Conservation (phyloP, 2,888 invertebrate genomes). For the Eueremaeus valkanovi region DNA sequence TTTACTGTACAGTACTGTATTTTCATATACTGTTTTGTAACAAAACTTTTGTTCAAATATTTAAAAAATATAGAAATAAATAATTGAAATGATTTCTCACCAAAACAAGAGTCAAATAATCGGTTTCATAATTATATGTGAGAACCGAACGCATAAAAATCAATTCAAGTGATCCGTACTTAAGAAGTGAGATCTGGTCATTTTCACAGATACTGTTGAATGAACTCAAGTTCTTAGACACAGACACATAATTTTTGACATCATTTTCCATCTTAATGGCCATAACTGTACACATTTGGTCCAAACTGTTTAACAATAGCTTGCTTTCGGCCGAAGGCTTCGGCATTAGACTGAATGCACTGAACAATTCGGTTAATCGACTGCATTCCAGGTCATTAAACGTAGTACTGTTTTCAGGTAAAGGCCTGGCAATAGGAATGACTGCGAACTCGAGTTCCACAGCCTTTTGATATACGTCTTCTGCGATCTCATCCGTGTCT, state of each 20-base stretch:
- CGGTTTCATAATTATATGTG: conserved; percentile 61
- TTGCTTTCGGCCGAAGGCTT: not conserved
- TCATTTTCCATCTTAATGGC: not conserved
- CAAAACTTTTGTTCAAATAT: too few species aligned
- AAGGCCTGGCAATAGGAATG: not conserved
- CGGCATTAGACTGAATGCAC: not conserved
- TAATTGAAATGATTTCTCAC: too few species aligned
- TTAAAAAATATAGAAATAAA: too few species aligned
- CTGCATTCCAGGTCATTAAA: not conserved
- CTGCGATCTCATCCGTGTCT: not conserved
- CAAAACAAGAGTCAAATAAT: conserved; percentile 89
- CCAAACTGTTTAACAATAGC: too few species aligned
- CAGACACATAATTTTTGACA: not conserved
- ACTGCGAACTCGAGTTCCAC: not conserved
- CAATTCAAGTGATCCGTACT: not conserved
- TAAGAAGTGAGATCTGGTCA: conserved; percentile 7
- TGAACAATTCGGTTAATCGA: not conserved
- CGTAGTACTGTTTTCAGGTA: not conserved
- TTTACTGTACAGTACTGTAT: too few species aligned
- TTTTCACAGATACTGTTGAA: conserved; percentile 14
- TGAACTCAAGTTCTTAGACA: not conserved
- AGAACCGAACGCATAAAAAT: not conserved
- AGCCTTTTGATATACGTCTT: not conserved
- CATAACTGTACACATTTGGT: not conserved
- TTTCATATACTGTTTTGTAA: too few species aligned